Percentiles rank a stretch among this genome's conserved stretches.
phyloP scores from a whole-genome alignment of 1,140 invertebrate genomes.

The Calephelis virginiensis region DNA sequence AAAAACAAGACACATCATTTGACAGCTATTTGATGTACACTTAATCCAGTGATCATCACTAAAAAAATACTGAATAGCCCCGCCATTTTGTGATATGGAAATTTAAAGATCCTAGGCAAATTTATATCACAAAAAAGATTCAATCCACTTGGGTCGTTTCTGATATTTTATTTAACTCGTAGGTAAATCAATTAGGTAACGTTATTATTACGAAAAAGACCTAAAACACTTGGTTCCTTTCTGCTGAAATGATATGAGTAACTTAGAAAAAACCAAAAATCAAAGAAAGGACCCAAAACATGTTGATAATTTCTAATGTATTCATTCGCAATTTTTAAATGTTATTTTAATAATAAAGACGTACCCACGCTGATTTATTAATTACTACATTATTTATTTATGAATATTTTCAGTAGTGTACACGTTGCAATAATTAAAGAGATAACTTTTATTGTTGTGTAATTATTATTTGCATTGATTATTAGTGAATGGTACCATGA shows the following conservation, averaged over 20 bases:
- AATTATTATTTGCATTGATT: too few species aligned
- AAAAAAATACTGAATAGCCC: too few species aligned
- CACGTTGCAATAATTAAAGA: too few species aligned
- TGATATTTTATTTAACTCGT: slow-evolving; percentile 15
- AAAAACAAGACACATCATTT: too few species aligned
- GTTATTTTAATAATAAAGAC: slow-evolving; percentile 16
- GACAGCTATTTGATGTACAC: too few species aligned
- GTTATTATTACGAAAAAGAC: slow-evolving; percentile 14
- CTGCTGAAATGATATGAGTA: slow-evolving; percentile 15
- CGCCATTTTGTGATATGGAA: slow-evolving; percentile 1
- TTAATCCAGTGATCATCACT: too few species aligned
- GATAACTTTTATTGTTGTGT: too few species aligned
- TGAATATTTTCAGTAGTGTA: slow-evolving; percentile 8
- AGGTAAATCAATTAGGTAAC: slow-evolving; percentile 2
- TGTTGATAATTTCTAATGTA: slow-evolving; percentile 18
- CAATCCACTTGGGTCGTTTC: slow-evolving; percentile 18
- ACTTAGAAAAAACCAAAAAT: slow-evolving; percentile 14
- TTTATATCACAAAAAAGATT: slow-evolving; percentile 9
- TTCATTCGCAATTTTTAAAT: slow-evolving; percentile 17
- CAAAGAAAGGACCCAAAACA: slow-evolving; percentile 14
- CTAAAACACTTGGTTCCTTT: slow-evolving; percentile 18
- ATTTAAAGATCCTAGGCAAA: slow-evolving; percentile 3
- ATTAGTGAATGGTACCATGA: too few species aligned
- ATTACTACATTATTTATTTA: neutral
- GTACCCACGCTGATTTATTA: slow-evolving; percentile 11